phyloP scores from a whole-genome alignment of 2,113 vertebrate genomes.

The Phoxinus phoxinus region DNA sequence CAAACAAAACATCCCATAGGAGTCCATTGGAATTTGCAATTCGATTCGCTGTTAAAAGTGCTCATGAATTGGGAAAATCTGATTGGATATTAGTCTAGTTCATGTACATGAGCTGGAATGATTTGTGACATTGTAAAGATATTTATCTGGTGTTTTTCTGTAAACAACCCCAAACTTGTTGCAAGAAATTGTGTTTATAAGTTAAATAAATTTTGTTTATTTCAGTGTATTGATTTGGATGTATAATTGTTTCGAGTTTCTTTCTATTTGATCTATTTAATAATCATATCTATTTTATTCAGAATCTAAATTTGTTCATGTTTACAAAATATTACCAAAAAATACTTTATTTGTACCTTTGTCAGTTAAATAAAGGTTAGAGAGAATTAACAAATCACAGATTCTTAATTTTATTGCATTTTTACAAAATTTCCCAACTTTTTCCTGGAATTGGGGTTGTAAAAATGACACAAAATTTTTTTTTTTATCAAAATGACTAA shows the following conservation, averaged over 20 bases:
- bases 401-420: no score
- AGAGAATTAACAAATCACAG: no score
- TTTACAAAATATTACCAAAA: no score
- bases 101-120: not conserved
- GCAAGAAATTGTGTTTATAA: not conserved
- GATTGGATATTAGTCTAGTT: not conserved
- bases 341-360: no score
- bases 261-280: not conserved
- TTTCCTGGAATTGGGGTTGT: no score
- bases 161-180: not conserved
- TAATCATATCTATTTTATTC: not conserved
- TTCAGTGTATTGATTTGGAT: not conserved
- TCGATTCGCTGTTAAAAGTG: not conserved
- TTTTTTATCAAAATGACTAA: not conserved
- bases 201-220: not conserved
- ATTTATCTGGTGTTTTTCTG: not conserved
- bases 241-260: not conserved
- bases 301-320: no score
- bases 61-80: not conserved
- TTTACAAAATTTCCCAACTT: no score
- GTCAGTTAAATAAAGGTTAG: no score
- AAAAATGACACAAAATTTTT: no score
- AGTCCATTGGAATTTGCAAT: not conserved
- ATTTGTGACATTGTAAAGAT: not conserved
- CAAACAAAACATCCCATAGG: not conserved